Evolutionary conservation across 2,888 invertebrate genomes (phyloP).

Genomic region (Parelbella ahira): DNA sequence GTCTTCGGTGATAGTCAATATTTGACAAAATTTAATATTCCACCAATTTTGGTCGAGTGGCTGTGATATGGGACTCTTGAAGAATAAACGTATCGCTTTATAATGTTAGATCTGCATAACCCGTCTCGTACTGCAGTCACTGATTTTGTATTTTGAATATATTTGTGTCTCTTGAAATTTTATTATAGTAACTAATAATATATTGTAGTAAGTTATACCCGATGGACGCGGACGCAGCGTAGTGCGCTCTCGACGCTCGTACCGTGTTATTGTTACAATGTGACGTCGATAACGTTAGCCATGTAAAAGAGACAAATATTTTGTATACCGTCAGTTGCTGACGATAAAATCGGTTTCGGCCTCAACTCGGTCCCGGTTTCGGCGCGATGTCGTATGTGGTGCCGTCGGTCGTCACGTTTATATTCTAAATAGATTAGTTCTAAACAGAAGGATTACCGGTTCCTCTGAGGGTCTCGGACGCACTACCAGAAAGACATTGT

Average conservation of each 20-base stretch:
- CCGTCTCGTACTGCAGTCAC: slow-evolving; percentile 18
- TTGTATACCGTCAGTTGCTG: slow-evolving; percentile 18
- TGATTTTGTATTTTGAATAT: slow-evolving; percentile 14
- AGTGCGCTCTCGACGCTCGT: slow-evolving; percentile 4
- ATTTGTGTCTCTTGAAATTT: slow-evolving; percentile 12
- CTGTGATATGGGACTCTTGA: slow-evolving; percentile 16
- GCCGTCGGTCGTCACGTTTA: slow-evolving; percentile 7
- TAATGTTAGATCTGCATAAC: background rate
- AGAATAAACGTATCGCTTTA: slow-evolving; percentile 1
- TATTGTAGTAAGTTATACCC: too few relatives aligned
- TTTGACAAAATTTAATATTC: slow-evolving; percentile 14
- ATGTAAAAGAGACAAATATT: slow-evolving; percentile 20
- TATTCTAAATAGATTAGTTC: slow-evolving; percentile 19
- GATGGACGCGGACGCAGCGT: slow-evolving; percentile 13
- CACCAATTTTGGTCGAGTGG: slow-evolving; percentile 13
- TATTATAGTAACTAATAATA: too few relatives aligned
- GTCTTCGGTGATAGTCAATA: slow-evolving; percentile 14
- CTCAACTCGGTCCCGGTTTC: background rate
- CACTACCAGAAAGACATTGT: slow-evolving; percentile 4
- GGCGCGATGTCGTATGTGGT: slow-evolving; percentile 1
- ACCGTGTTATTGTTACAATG: too few relatives aligned
- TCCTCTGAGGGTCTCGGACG: slow-evolving; percentile 1
- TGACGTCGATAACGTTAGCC: slow-evolving; percentile 5
- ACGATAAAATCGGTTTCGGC: slow-evolving; percentile 17
- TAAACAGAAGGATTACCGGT: slow-evolving; percentile 4